Percentiles rank a stretch among this genome's conserved stretches.
phyloP scores from a whole-genome alignment of 1,140 invertebrate genomes.

The Parapsyche elsis region DNA sequence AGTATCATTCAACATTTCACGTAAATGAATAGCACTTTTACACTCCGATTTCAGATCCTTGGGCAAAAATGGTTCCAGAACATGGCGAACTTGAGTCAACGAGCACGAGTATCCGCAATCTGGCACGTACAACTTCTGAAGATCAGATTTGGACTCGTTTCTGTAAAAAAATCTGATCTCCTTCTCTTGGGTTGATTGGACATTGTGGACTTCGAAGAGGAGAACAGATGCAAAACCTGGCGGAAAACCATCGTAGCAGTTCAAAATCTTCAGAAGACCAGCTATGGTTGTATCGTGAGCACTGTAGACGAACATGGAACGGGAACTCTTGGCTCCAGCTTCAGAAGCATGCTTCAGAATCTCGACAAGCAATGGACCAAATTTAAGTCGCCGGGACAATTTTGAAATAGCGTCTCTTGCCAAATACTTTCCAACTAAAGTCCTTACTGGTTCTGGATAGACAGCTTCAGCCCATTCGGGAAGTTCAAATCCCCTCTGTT shows the following conservation, averaged over 20 bases:
- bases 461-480: slow-evolving; percentile 51
- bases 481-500: slow-evolving; percentile 38
- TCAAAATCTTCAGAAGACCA: slow-evolving; percentile 43
- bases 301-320: slow-evolving; percentile 39
- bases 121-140: not conserved
- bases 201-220: slow-evolving; percentile 40
- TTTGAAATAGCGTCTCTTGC: slow-evolving; percentile 1
- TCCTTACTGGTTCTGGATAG: slow-evolving; percentile 47
- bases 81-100: slow-evolving; percentile 20
- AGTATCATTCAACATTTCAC: not conserved
- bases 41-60: slow-evolving; percentile 42
- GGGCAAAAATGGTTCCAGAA: slow-evolving; percentile 34
- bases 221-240: slow-evolving; percentile 46
- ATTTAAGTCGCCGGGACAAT: slow-evolving; percentile 33
- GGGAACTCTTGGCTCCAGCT: not conserved
- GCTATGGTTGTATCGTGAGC: slow-evolving; percentile 46
- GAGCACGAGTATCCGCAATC: slow-evolving; percentile 39
- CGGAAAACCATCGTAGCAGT: slow-evolving; percentile 35
- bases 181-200: not conserved
- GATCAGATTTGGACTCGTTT: slow-evolving; percentile 21
- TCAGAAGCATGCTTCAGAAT: slow-evolving; percentile 31
- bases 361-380: slow-evolving; percentile 45
- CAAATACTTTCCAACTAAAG: slow-evolving; percentile 43
- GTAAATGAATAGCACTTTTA: not conserved
- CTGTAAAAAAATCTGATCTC: slow-evolving; percentile 44